Conservation (phyloP, 1,140 invertebrate genomes). For the Ceratina japonica region DNA sequence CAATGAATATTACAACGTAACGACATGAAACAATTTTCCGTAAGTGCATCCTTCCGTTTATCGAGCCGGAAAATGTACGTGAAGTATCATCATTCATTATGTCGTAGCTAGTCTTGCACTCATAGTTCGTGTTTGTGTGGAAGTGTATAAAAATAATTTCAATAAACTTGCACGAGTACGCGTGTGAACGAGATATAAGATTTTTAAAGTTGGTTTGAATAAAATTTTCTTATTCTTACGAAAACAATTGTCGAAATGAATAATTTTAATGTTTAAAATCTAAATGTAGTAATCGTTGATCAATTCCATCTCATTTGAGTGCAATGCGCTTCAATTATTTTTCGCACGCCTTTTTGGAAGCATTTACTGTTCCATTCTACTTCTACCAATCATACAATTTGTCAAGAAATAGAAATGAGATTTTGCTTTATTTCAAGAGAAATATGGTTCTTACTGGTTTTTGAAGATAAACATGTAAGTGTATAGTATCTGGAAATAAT, state of each 20-base stretch:
- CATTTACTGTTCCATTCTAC: no score
- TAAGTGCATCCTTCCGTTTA: background rate
- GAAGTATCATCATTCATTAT: background rate
- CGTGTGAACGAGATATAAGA: no score
- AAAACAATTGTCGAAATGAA: background rate
- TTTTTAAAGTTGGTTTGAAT: no score
- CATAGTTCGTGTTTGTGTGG: background rate
- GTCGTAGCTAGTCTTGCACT: background rate
- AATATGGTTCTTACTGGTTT: no score
- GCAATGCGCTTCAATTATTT: slow-evolving; percentile 7
- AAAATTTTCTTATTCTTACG: background rate
- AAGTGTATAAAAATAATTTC: background rate
- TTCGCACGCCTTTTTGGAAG: background rate
- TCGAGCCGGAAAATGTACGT: background rate
- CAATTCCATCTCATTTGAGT: background rate
- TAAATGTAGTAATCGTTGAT: background rate
- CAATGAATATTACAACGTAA: background rate
- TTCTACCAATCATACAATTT: background rate
- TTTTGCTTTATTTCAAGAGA: background rate
- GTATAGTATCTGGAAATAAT: no score
- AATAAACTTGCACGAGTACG: background rate
- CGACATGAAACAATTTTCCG: background rate
- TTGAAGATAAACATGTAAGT: no score
- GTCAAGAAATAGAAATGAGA: background rate
- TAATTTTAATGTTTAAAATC: background rate